Evolutionary conservation across 2,888 invertebrate genomes (phyloP).

Genomic region (Drosophila gaucha): DNA sequence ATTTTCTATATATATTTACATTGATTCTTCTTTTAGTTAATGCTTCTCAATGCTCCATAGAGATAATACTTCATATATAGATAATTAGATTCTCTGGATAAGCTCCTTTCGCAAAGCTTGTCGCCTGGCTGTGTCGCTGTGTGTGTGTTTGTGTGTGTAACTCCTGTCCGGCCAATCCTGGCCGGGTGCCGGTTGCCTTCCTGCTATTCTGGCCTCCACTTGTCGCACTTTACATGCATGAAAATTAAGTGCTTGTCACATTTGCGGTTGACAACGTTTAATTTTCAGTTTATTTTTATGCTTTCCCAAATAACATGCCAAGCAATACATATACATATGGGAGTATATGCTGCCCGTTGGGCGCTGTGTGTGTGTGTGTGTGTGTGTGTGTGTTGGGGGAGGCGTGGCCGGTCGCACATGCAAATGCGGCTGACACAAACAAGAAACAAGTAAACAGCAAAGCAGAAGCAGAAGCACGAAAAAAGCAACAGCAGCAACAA

Average conservation of each 20-base stretch:
- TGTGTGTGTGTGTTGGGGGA: conserved; percentile 5
- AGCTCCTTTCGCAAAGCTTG: conserved; percentile 1
- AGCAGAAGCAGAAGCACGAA: conserved; percentile 9
- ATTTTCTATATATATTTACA: not conserved
- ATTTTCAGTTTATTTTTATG: conserved; percentile 70
- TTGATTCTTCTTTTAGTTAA: not conserved
- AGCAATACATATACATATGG: conserved; percentile 19
- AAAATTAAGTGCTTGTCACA: conserved; percentile 78
- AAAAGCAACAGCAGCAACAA: conserved; percentile 11
- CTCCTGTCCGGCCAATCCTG: conserved; percentile 33
- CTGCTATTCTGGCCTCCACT: conserved; percentile 51
- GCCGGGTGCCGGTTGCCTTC: conserved; percentile 31
- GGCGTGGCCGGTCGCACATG: conserved; percentile 47
- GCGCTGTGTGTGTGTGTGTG: not conserved
- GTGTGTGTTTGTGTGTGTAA: not conserved
- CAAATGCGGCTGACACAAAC: conserved; percentile 45
- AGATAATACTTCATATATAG: no score
- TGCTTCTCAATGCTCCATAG: not conserved
- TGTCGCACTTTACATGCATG: conserved; percentile 71
- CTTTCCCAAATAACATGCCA: conserved; percentile 61
- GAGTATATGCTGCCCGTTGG: not conserved
- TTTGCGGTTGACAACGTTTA: conserved; percentile 79
- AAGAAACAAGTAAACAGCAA: conserved; percentile 30
- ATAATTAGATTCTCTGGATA: not conserved
- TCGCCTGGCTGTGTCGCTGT: conserved; percentile 14